Evolutionary conservation across 1,140 invertebrate species (phyloP).

Genomic region (Meteorus sp.): DNA sequence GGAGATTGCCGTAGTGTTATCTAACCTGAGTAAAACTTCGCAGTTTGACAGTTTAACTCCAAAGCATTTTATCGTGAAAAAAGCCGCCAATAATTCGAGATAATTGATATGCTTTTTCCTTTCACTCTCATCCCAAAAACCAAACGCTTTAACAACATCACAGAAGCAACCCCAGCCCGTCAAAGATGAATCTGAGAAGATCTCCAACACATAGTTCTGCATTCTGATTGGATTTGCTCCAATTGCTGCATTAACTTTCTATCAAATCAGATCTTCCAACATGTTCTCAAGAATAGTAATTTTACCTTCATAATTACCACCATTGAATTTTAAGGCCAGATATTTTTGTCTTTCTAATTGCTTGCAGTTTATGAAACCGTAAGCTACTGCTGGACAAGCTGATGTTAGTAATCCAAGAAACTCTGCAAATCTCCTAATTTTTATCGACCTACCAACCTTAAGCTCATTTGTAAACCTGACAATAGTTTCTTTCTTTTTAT

Average conservation of each 20-base stretch:
- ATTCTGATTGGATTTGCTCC: constrained; percentile 10
- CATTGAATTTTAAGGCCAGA: background rate
- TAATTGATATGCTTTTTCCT: constrained; percentile 35
- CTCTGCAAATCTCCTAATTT: constrained; percentile 9
- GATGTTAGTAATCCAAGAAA: constrained; percentile 16
- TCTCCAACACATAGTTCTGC: constrained; percentile 27
- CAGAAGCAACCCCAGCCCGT: constrained; percentile 35
- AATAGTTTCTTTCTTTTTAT: too few species aligned
- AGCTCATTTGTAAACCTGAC: too few species aligned
- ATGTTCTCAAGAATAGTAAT: constrained; percentile 6
- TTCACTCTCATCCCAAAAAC: constrained; percentile 33
- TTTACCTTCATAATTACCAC: background rate
- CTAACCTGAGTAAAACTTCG: constrained; percentile 33
- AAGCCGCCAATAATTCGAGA: constrained; percentile 20
- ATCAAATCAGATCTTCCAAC: constrained; percentile 15
- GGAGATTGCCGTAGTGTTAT: constrained; percentile 37
- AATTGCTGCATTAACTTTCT: constrained; percentile 3
- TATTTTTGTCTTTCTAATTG: constrained; percentile 11
- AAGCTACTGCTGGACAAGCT: constrained; percentile 27
- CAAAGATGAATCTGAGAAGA: constrained; percentile 37
- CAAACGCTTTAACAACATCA: constrained; percentile 26
- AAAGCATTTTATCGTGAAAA: constrained; percentile 24
- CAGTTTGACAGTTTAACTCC: constrained; percentile 18
- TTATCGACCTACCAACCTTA: too few species aligned
- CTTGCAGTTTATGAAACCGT: constrained; percentile 30